Percentiles rank a stretch among this genome's conserved stretches.
phyloP scores from a whole-genome alignment of 2,888 invertebrate species.

The Clitarchus hookeri region DNA sequence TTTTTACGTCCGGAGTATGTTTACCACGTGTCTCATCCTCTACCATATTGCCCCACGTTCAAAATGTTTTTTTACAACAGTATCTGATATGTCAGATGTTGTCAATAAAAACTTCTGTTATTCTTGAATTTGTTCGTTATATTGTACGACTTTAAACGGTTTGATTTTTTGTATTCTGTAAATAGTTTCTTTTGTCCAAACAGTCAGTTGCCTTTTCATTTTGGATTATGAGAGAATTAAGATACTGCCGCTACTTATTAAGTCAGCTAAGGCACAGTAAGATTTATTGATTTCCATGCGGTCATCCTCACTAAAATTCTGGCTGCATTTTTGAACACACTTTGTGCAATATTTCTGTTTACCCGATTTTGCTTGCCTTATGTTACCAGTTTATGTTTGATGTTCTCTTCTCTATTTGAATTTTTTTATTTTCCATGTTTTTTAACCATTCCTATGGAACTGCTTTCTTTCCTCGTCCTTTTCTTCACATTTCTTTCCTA shows the following conservation, averaged over 20 bases:
- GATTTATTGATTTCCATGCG: not conserved
- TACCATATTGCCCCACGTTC: not conserved
- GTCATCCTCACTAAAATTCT: not conserved
- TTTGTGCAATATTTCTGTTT: not conserved
- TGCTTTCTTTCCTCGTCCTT: too few relatives aligned
- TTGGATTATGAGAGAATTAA: not conserved
- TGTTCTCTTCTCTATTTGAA: not conserved
- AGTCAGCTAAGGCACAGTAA: not conserved
- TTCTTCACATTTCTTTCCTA: too few relatives aligned
- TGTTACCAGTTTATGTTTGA: not conserved
- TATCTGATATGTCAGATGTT: slow-evolving; percentile 1
- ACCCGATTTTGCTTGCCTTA: not conserved
- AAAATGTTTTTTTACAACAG: not conserved
- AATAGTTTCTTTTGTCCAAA: not conserved
- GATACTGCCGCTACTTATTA: slow-evolving; percentile 3
- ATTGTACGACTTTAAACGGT: not conserved
- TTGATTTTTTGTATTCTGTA: not conserved
- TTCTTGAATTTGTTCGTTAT: not conserved
- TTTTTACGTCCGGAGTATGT: not conserved
- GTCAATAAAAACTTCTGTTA: not conserved
- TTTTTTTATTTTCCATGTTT: not conserved
- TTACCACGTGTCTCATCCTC: not conserved
- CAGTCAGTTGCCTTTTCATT: not conserved
- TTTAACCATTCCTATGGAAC: not conserved
- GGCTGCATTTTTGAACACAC: too few relatives aligned